Base-by-base conservation (phyloP, 2,113 vertebrate genomes). In the Salvelinus fontinalis region DNA sequence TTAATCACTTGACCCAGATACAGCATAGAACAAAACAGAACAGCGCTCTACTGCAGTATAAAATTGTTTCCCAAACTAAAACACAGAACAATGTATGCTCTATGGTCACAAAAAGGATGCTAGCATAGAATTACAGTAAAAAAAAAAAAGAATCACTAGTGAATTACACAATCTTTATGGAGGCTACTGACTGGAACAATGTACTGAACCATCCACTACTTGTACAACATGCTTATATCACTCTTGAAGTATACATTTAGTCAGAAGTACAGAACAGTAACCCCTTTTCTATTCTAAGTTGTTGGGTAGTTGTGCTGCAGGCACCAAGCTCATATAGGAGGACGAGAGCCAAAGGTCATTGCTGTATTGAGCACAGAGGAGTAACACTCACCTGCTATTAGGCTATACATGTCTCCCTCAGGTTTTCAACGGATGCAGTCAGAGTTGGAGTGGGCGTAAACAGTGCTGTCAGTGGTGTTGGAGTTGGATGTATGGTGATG, bases 21-120 rank as follows among this genome's bases (percentile, higher is more conserved):
- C 75, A 79, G 34, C 44, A 9, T 26, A 68, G 13, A 11, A 64
- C 75, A 18, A 24, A 1, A 86, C 79, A 14, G 67, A 73, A 48
- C 39, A 22, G 27, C 27, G 29, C 20, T 29, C 24, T 3, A 71
- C 75, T 75, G 75, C 51, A 54, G 16, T 16, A 54, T 29, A 83
- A 72, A 79, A 66, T 75, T 81, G 83, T 78, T 89, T 79, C 75
- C 81, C 83, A 86, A 83, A 87, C 81, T 79, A 71, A 82, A 64
- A 13, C 62, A 60, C 14, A 57, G 77, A 86, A 78, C 59, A 81
- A 64, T 67, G 59, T 13, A 69, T 62, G 67, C 65, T 67, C 12
- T 2, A 13, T 66, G 64, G 26, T 67, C 31, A 90, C 75, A 87
- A 86, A 27, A 65, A 74, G 49, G 69, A 70, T 39, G 39, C 11